Base-by-base conservation (phyloP, 2,113 vertebrate genomes). In the Anarrhichthys ocellatus region DNA sequence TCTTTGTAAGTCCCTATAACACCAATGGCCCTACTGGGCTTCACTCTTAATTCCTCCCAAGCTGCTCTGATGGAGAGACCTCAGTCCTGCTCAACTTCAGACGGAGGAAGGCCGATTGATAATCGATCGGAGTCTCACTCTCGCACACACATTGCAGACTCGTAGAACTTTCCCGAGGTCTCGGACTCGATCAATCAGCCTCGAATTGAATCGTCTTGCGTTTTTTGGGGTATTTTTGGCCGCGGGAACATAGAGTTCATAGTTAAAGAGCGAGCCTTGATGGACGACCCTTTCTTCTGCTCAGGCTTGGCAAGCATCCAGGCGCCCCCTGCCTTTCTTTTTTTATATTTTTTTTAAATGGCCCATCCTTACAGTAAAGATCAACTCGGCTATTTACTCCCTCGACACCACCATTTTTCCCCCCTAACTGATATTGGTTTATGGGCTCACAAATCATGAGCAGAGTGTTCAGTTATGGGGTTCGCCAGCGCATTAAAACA, bases 121-220 rank as follows among this genome's bases (percentile, higher is more conserved):
- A 88, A 89, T 92, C 3, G 83, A 91, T 83, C 52, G 11, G 74
- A 86, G 73, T 82, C 82, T 76, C 68, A 18, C 80, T 24, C 74
- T 6, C 78, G 14, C 46, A 34, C 70, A 78, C 67, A 72, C 62
- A 48, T 76, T 5, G 9, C 73, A 71, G 36, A 89, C 48, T 69
- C 67, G 6, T 58, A 78, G 22, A 69, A 82, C 76, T 85, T 88
- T 85, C 87, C 8, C 54, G 22, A 84, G 82, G 73, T 27, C 81
- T 78, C 77, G 24, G 73, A 89, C 83, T 91, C 89, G 82, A 80
- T 92, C 93, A 88, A 86, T 92, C 89, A 80, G 82, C 72, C 82
- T 77, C 84, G 76, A 88, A 92, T 80, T 91, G 85, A 87, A 82
- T 76, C 74, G 88, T 91, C 89, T 80, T 82, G 34, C 66, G 54